phyloP scores from a whole-genome alignment of 2,888 invertebrate species.

The Dastarcus helophoroides region DNA sequence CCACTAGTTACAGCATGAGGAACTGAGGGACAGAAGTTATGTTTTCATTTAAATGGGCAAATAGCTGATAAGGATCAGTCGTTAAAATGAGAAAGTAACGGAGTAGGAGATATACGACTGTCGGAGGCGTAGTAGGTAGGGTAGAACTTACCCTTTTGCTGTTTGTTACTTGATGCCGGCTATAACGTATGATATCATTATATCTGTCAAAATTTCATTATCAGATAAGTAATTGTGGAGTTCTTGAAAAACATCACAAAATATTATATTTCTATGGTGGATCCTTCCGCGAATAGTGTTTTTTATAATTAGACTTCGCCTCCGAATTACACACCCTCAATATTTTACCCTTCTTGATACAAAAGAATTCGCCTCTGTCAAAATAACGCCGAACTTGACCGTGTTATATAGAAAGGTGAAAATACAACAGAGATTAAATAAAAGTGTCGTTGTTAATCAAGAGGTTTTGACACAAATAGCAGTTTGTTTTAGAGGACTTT shows the following conservation, averaged over 20 bases:
- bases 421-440: too few species aligned
- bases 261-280: slow-evolving; percentile 20
- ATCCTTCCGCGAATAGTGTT: slow-evolving; percentile 15
- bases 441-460: too few species aligned
- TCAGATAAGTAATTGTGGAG: slow-evolving; percentile 17
- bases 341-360: slow-evolving; percentile 9
- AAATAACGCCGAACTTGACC: too few species aligned
- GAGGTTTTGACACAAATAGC: too few species aligned
- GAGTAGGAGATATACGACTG: slow-evolving; percentile 23
- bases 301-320: slow-evolving; percentile 9
- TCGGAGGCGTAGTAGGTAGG: slow-evolving; percentile 4
- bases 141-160: slow-evolving; percentile 8
- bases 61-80: slow-evolving; percentile 28
- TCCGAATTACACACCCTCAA: slow-evolving; percentile 13
- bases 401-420: neutral
- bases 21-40: slow-evolving; percentile 19
- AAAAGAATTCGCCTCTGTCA: too few species aligned
- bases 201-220: slow-evolving; percentile 22
- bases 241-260: slow-evolving; percentile 11
- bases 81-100: slow-evolving; percentile 29
- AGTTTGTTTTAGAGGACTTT: too few species aligned
- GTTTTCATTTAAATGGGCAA: slow-evolving; percentile 27
- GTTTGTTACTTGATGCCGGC: slow-evolving; percentile 11
- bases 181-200: slow-evolving; percentile 21
- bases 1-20: slow-evolving; percentile 16